Evolutionary conservation across 2,888 invertebrate species (phyloP), one percentile per base, ranked within the genome.

Genomic region (Troides oblongomaculatus): DNA sequence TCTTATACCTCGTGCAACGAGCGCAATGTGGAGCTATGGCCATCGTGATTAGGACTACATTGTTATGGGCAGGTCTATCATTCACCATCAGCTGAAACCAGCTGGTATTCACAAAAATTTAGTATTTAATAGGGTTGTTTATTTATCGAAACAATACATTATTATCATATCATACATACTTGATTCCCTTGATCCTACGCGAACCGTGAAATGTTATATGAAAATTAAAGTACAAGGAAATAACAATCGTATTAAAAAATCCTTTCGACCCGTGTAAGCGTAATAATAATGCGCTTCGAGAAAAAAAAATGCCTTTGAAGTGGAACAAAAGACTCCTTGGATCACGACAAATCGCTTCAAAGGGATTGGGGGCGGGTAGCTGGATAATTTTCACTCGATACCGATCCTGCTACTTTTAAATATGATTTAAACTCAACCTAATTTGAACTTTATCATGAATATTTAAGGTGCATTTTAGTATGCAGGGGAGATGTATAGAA

Each of bases 371-470:
- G 77, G 30, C 30, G 3, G 30, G 46, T 46, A 46, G 46, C 14
- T 78, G 80, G 77, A 88, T 85, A 85, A 88, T 89, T 88, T 86
- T 85, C 88, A 86, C 87, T 85, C 82, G 81, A 85, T 85, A 85
- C 83, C 77, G 78, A 88, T 84, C 84, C 76, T 74, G 84, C 84
- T 83, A 86, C 84, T 86, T 80, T 72, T 76, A 81, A 81, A 80
- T 79, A 75, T 71, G 69, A 69, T 60, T 53, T 4, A 25, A 14
- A 2, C 18, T 17, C 67, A 73, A 7, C 14, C 0, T 50, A 77
- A 73, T 72, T 71, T 67, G 23, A 74, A 75, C 46, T n/a, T 1
- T 69, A 68, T 6, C 0, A 0, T 4, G 0, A 10, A 1, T 1
- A 5, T 1, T 23, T 72, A 76, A 67, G 66, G 70, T 69, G 23